These are phyloP conservation scores for Catagonus wagneri DNA, from an alignment of 2,113 vertebrate genomes.

Conservation along the genomic window DNA sequence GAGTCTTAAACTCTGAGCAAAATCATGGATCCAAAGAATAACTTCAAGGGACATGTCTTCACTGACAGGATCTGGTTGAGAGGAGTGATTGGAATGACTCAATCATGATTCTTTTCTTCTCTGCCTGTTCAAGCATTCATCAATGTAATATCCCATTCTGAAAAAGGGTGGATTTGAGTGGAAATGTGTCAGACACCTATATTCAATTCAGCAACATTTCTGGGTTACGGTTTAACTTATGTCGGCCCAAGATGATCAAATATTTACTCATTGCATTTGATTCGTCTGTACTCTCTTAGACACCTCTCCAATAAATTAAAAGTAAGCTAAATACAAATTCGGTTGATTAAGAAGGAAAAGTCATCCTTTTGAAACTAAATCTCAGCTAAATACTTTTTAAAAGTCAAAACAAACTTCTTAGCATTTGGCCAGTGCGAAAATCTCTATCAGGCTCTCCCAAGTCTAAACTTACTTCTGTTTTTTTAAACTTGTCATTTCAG, in stretches of 20 bases:
- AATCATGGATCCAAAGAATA: not conserved
- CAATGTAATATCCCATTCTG: not conserved
- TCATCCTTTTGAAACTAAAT: not conserved
- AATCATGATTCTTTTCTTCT: not conserved
- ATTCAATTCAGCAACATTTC: constrained; percentile 2
- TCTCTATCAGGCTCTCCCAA: not conserved
- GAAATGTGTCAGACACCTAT: constrained; percentile 27
- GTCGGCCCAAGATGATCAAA: constrained; percentile 29
- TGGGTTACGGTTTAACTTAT: constrained; percentile 16
- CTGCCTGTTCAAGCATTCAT: not conserved
- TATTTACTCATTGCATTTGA: constrained; percentile 46
- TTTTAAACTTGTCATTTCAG: constrained; percentile 14
- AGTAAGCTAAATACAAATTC: not conserved
- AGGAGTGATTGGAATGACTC: constrained; percentile 1
- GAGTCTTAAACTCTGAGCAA: not conserved
- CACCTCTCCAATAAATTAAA: not conserved
- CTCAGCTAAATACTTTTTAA: not conserved
- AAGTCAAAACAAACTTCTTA: not conserved
- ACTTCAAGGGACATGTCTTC: not conserved
- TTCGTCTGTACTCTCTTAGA: not conserved
- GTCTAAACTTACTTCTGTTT: not conserved
- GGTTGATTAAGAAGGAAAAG: not conserved
- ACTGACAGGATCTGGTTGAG: not conserved
- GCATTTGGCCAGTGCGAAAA: not conserved
- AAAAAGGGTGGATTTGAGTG: constrained; percentile 39